phyloP scores from a whole-genome alignment of 2,113 vertebrate species.

The Oostethus manadensis region DNA sequence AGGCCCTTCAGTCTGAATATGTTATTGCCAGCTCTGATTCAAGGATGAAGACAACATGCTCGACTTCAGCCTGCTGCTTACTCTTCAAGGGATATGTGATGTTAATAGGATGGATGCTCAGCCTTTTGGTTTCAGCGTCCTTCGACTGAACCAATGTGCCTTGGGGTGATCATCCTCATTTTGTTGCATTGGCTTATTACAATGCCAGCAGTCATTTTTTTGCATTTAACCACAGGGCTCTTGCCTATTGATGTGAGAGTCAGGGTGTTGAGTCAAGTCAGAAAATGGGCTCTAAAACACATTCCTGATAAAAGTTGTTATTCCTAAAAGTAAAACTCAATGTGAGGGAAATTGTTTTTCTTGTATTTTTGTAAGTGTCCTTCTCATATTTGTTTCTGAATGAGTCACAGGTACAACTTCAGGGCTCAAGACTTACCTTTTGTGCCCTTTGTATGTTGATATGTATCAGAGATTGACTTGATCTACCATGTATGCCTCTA shows the following conservation, averaged over 20 bases:
- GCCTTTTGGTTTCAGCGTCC: constrained; percentile 61
- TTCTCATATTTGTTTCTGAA: not conserved
- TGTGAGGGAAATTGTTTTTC: constrained; percentile 21
- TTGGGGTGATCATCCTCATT: constrained; percentile 73
- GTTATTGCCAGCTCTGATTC: constrained; percentile 70
- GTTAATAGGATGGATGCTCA: constrained; percentile 69
- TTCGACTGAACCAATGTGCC: constrained; percentile 62
- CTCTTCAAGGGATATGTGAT: constrained; percentile 69
- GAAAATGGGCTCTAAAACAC: constrained; percentile 38
- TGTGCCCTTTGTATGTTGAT: too few relatives aligned
- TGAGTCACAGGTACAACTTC: not conserved
- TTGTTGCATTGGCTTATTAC: constrained; percentile 75
- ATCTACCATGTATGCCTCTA: too few relatives aligned
- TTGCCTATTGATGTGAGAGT: constrained; percentile 57
- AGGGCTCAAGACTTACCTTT: not conserved
- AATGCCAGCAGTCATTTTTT: constrained; percentile 67
- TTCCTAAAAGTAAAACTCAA: constrained; percentile 22
- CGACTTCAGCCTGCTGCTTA: constrained; percentile 54
- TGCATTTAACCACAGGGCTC: constrained; percentile 63
- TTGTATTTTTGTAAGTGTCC: not conserved
- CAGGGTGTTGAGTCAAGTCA: constrained; percentile 53
- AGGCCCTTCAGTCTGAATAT: constrained; percentile 74
- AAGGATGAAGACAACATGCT: constrained; percentile 72
- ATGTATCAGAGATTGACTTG: too few relatives aligned
- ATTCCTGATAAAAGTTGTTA: not conserved